These are phyloP conservation scores for Dicrostonyx torquatus DNA, from an alignment of 2,797 vertebrate genomes.

Conservation along the genomic window DNA sequence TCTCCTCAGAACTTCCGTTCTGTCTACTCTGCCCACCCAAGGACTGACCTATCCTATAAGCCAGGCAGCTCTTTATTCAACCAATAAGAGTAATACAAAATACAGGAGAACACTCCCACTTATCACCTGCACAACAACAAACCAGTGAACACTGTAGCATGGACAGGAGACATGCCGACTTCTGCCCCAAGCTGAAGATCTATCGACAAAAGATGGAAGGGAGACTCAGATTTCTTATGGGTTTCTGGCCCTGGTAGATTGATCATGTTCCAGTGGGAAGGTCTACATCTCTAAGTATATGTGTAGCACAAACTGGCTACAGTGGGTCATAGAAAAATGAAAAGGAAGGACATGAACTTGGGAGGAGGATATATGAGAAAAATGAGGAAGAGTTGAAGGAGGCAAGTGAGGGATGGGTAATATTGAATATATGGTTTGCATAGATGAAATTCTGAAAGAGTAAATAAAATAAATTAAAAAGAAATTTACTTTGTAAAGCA, in stretches of 20 bases:
- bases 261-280: background rate
- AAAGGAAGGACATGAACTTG: background rate
- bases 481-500: background rate
- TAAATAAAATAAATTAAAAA: background rate
- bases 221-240: background rate
- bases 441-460: background rate
- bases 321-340: background rate
- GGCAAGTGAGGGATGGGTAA: background rate
- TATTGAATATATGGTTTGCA: background rate
- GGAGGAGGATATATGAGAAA: background rate
- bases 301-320: background rate
- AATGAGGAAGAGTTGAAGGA: background rate
- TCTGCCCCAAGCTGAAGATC: background rate
- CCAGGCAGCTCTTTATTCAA: too few species aligned
- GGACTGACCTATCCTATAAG: too few species aligned
- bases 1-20: too few species aligned
- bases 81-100: too few species aligned
- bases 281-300: background rate
- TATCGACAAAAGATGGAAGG: background rate
- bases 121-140: background rate
- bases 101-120: too few species aligned
- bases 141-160: background rate
- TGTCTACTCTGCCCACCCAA: too few species aligned
- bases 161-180: background rate
- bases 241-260: background rate